Percentiles rank a stretch among this genome's conserved stretches.
phyloP scores from a whole-genome alignment of 2,888 invertebrate genomes.

The Sabatieria punctata region DNA sequence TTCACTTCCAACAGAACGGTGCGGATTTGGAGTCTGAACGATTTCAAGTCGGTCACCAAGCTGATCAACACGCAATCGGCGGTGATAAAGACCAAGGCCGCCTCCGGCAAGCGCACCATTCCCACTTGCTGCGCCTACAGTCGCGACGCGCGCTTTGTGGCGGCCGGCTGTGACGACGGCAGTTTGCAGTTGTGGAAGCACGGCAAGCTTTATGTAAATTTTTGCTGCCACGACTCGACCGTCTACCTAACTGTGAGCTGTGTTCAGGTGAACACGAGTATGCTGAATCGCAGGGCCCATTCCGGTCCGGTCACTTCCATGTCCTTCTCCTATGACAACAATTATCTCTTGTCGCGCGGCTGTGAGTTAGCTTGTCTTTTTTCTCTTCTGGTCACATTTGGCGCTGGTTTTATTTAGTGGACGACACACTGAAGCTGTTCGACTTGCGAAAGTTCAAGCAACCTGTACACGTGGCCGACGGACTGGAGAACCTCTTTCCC shows the following conservation, averaged over 20 bases:
- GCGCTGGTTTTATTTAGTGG: constrained; percentile 43
- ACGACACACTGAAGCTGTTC: constrained; percentile 88
- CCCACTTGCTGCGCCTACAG: constrained; percentile 69
- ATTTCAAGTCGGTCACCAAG: constrained; percentile 38
- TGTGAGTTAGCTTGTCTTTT: too few relatives aligned
- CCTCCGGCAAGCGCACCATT: constrained; percentile 58
- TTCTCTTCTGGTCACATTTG: too few relatives aligned
- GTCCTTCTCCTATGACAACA: constrained; percentile 68
- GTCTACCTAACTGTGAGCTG: neutral
- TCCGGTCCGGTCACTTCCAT: constrained; percentile 44
- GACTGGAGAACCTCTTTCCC: constrained; percentile 59
- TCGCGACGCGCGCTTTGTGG: constrained; percentile 66
- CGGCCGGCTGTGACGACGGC: constrained; percentile 81
- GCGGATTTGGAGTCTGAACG: constrained; percentile 69
- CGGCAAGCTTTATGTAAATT: constrained; percentile 56
- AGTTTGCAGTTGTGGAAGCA: constrained; percentile 95
- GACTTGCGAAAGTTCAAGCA: constrained; percentile 65
- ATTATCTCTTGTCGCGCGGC: constrained; percentile 56
- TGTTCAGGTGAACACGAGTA: constrained; percentile 53
- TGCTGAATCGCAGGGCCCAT: constrained; percentile 49
- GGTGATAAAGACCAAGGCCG: constrained; percentile 52
- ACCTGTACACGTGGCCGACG: constrained; percentile 49
- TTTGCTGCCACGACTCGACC: neutral
- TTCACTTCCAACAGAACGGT: too few relatives aligned
- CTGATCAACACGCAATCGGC: constrained; percentile 32